Percentiles rank a stretch among this genome's conserved stretches.
phyloP scores from a whole-genome alignment of 2,113 vertebrate species.

The Suricata suricatta region DNA sequence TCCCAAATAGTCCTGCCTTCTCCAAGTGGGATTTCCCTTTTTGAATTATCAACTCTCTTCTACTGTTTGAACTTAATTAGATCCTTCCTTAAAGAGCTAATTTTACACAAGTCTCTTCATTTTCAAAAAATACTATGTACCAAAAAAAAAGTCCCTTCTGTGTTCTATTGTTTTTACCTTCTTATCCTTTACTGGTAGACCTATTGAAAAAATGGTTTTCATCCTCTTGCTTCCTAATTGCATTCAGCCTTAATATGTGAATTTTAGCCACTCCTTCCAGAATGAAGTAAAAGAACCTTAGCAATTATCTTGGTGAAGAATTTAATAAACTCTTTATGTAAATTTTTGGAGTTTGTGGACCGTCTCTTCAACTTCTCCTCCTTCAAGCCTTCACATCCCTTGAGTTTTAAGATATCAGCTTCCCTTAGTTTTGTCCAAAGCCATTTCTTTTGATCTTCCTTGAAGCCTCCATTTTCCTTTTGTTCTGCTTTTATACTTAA shows the following conservation, averaged over 20 bases:
- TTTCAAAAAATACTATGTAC: not conserved
- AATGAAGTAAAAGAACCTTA: not conserved
- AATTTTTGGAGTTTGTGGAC: not conserved
- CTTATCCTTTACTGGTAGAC: not conserved
- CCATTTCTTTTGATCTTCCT: not conserved
- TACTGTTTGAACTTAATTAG: not conserved
- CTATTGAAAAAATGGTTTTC: not conserved
- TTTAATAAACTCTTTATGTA: not conserved
- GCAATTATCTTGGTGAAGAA: not conserved
- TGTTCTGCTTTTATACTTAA: not conserved
- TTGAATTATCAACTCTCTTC: not conserved
- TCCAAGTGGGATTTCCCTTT: not conserved
- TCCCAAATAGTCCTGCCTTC: not conserved
- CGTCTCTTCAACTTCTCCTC: not conserved
- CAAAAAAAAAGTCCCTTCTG: not conserved
- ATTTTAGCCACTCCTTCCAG: not conserved
- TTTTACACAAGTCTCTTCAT: not conserved
- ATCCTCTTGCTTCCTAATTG: not conserved
- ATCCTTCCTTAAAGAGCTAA: not conserved
- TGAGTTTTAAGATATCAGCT: not conserved
- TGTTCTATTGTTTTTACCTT: not conserved
- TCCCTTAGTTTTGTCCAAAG: not conserved
- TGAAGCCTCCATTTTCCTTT: not conserved
- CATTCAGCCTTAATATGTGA: not conserved
- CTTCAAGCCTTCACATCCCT: not conserved